phyloP scores from a whole-genome alignment of 2,113 vertebrate species.

The Paedocypris sp. region DNA sequence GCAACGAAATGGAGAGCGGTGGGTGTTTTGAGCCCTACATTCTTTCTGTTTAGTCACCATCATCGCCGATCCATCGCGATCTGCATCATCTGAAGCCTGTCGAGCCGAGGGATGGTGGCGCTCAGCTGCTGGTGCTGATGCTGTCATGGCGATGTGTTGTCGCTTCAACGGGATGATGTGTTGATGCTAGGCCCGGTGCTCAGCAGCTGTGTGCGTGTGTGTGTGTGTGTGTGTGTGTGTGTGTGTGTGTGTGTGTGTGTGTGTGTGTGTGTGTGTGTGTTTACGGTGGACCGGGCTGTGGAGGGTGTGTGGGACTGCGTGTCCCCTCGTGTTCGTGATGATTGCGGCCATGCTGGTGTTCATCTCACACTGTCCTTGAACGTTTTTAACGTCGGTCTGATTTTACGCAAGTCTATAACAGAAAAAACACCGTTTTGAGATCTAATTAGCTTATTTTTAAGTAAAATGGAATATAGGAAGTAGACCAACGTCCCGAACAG shows the following conservation, averaged over 20 bases:
- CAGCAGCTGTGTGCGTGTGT: background rate
- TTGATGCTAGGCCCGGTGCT: background rate
- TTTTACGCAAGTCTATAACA: too few relatives aligned
- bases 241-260: background rate
- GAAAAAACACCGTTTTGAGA: too few relatives aligned
- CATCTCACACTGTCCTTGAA: background rate
- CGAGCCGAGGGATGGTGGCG: background rate
- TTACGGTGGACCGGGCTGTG: background rate
- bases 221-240: background rate
- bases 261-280: background rate
- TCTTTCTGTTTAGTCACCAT: background rate
- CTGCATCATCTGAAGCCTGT: background rate
- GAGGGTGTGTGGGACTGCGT: background rate
- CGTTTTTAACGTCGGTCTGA: background rate
- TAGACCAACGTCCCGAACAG: too few relatives aligned
- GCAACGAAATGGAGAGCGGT: constrained; percentile 84
- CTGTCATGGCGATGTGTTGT: constrained; percentile 22
- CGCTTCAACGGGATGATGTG: too few relatives aligned
- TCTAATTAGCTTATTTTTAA: too few relatives aligned
- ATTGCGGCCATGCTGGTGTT: background rate
- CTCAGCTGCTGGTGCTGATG: background rate
- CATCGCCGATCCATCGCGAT: background rate
- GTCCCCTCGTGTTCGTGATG: background rate
- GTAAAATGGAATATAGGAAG: too few relatives aligned
- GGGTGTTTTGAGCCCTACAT: constrained; percentile 38